Conservation (phyloP, 2,113 vertebrate genomes). For the Clarias macrocephalus region DNA sequence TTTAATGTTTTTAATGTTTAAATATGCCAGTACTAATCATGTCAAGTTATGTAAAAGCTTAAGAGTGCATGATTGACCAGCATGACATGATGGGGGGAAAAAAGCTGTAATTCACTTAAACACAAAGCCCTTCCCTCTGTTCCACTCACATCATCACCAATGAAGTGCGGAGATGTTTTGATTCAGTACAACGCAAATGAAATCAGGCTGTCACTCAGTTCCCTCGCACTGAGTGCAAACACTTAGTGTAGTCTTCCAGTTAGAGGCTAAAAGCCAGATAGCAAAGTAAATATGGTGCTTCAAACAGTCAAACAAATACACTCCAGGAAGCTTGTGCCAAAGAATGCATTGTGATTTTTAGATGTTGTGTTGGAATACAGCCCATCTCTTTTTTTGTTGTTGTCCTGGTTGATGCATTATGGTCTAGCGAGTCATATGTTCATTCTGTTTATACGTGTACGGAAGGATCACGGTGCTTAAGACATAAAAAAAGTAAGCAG, state of each 20-base stretch:
- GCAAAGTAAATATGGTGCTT: background rate
- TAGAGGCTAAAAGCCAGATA: background rate
- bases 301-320: background rate
- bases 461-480: background rate
- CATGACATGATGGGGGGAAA: background rate
- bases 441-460: background rate
- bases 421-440: background rate
- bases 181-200: constrained; percentile 41
- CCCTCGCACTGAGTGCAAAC: background rate
- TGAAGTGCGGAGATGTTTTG: constrained; percentile 43
- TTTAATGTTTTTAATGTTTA: background rate
- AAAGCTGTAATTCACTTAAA: background rate
- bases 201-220: constrained; percentile 19
- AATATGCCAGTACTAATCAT: background rate
- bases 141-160: background rate
- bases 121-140: background rate
- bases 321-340: background rate
- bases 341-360: background rate
- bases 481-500: background rate
- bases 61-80: background rate
- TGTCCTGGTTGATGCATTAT: background rate
- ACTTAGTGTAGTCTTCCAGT: constrained; percentile 6
- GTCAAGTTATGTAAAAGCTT: background rate
- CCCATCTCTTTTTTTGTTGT: background rate
- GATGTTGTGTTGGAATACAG: background rate